Conservation (phyloP, 2,797 vertebrate genomes). For the Mustela erminea region DNA sequence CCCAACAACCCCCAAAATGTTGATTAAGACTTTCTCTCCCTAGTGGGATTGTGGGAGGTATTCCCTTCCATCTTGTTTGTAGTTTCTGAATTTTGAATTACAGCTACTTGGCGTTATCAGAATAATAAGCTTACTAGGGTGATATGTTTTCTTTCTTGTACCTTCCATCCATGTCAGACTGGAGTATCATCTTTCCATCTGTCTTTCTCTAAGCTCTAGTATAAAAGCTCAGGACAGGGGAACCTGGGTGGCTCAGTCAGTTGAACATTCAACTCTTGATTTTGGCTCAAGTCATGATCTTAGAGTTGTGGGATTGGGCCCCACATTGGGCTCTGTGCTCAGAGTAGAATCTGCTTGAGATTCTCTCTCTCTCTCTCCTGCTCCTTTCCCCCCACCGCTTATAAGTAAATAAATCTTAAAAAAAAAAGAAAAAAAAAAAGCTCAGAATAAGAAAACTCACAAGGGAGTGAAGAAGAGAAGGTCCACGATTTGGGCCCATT, state of each 20-base stretch:
- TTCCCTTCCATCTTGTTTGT: neutral
- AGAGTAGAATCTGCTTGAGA: neutral
- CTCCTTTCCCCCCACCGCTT: neutral
- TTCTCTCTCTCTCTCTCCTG: neutral
- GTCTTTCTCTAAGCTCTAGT: neutral
- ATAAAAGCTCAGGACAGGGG: neutral
- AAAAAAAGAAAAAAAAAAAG: neutral
- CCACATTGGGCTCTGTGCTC: neutral
- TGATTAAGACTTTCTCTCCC: slow-evolving; percentile 50
- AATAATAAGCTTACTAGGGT: neutral
- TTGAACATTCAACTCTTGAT: neutral
- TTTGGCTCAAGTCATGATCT: neutral
- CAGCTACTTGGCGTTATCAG: neutral
- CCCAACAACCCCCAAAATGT: neutral
- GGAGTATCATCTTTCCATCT: neutral
- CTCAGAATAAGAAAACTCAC: neutral
- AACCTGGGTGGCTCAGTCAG: neutral
- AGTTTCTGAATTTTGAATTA: slow-evolving; percentile 23
- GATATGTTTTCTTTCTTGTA: neutral
- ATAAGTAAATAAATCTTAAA: neutral
- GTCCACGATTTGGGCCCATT: neutral
- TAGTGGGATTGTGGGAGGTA: neutral
- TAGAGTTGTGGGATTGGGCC: neutral
- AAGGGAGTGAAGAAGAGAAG: neutral
- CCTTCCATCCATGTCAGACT: neutral